Percentiles rank a stretch among this genome's conserved stretches.
Conservation (phyloP, 2,113 vertebrate genomes). For the Motacilla tschutschensis region DNA sequence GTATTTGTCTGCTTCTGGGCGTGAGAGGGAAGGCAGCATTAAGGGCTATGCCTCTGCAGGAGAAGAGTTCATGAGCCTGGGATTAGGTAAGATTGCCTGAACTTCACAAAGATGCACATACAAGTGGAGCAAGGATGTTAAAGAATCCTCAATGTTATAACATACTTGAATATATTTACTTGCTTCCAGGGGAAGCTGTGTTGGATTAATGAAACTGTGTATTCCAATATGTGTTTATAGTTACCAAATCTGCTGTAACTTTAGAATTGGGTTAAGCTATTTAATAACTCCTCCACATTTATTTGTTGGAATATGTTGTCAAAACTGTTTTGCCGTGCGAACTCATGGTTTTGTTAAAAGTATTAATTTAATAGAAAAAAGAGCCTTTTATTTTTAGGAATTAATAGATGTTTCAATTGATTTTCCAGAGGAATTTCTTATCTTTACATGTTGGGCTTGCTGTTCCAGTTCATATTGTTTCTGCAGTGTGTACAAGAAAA, state of each 20-base stretch:
- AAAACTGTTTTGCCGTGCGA: neutral
- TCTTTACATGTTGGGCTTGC: neutral
- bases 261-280: neutral
- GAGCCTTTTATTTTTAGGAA: neutral
- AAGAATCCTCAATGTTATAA: neutral
- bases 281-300: neutral
- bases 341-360: neutral
- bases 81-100: conserved; percentile 77
- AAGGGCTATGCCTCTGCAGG: conserved; percentile 82
- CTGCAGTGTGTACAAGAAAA: neutral
- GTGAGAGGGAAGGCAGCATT: conserved; percentile 83
- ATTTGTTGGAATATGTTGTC: neutral
- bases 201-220: neutral
- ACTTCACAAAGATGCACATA: neutral
- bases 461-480: neutral
- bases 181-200: neutral
- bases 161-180: neutral
- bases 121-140: neutral
- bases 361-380: neutral
- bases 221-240: neutral
- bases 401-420: neutral
- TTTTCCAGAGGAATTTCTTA: neutral
- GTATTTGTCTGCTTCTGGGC: conserved; percentile 89
- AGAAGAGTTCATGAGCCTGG: conserved; percentile 94
- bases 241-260: neutral